Percentiles rank a stretch among this genome's conserved stretches.
phyloP scores from a whole-genome alignment of 2,797 vertebrate species.

The Champsocephalus gunnari region DNA sequence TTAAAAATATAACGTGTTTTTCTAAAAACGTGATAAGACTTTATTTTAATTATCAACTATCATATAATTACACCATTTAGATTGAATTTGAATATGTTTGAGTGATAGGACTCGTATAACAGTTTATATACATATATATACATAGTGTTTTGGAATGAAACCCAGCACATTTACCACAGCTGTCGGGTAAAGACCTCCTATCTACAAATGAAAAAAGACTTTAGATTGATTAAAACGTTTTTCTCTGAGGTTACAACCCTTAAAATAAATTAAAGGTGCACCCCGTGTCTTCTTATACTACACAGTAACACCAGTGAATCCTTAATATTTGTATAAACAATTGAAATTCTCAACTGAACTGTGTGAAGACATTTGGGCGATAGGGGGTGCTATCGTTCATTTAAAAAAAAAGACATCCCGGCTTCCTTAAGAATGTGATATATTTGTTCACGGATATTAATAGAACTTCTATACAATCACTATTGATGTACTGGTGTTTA shows the following conservation, averaged over 20 bases:
- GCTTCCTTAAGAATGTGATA: conserved; percentile 31
- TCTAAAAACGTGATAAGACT: conserved; percentile 19
- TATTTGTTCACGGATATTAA: conserved; percentile 9
- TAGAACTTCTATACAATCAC: conserved; percentile 33
- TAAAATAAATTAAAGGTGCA: neutral
- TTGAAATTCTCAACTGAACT: neutral
- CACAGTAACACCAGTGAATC: neutral
- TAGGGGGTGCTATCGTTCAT: no score
- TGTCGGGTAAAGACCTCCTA: conserved; percentile 26
- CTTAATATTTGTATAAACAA: neutral
- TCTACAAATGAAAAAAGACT: neutral
- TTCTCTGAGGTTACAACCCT: neutral
- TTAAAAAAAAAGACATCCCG: conserved; percentile 1
- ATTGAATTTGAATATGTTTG: conserved; percentile 18
- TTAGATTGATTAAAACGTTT: neutral
- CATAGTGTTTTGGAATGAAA: conserved; percentile 35
- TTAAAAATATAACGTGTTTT: conserved; percentile 7
- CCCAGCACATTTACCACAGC: conserved; percentile 24
- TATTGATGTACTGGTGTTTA: conserved; percentile 37
- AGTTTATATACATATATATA: conserved; percentile 6
- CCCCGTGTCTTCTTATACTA: neutral
- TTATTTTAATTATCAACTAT: conserved; percentile 37
- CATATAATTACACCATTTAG: conserved; percentile 32
- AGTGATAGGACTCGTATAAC: conserved; percentile 22
- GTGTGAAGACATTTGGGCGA: neutral